A percentile compares a stretch with the other conserved stretches of the same genome.
These are phyloP conservation scores for Diadumene lineata DNA, from an alignment of 92 coral and sea anemone genomes.

Conservation along the genomic window DNA sequence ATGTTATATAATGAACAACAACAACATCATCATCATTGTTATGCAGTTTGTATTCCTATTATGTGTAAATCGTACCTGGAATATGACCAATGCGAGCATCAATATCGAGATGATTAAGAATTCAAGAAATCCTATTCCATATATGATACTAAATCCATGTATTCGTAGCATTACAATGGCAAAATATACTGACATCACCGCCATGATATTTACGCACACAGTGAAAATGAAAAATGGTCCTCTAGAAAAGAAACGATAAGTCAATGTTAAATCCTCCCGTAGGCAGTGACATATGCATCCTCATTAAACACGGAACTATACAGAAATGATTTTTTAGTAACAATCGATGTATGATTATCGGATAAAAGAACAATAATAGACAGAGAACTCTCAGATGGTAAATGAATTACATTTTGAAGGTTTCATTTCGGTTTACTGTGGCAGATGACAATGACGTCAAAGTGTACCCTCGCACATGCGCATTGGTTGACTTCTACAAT, in stretches of 20 bases:
- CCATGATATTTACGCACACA: conserved; percentile 56
- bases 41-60: too few species aligned
- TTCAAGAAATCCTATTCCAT: conserved; percentile 66
- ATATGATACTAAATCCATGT: conserved; percentile 75
- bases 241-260: conserved; percentile 48
- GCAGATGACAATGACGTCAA: too few species aligned
- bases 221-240: conserved; percentile 79
- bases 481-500: too few species aligned
- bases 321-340: too few species aligned
- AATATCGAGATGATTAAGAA: conserved; percentile 63
- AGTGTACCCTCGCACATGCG: too few species aligned
- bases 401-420: too few species aligned
- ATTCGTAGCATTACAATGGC: conserved; percentile 70
- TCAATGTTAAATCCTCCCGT: neutral
- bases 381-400: too few species aligned
- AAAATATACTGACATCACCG: conserved; percentile 69
- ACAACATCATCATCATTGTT: neutral
- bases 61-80: conserved; percentile 77
- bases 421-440: too few species aligned
- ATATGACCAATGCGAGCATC: conserved; percentile 67
- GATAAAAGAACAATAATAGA: too few species aligned
- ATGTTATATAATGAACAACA: neutral
- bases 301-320: too few species aligned
- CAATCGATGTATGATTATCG: too few species aligned
- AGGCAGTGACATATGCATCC: too few species aligned